Evolutionary conservation across 1,140 invertebrate species (phyloP), one percentile per base, ranked within the genome.

Genomic region (Grapholita molesta): DNA sequence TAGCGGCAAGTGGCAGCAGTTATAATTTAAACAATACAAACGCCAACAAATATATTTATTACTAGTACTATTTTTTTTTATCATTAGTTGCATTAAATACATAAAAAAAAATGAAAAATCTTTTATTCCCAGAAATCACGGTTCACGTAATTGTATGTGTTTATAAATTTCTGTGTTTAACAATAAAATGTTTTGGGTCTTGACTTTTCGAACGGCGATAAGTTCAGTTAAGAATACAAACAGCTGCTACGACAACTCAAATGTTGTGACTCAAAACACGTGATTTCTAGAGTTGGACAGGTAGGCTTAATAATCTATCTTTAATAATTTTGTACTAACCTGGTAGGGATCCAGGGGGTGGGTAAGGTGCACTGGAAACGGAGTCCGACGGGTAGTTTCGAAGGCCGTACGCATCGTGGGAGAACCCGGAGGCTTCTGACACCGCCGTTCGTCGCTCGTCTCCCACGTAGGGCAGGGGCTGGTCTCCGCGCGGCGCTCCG

Each of bases 331-430:
- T 25, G 32, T 88, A 90, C 89, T 88, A 66, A 90, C 89, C 89
- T 69, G 88, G 88, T 70, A 91, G 72, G 25, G 80, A 94, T 94
- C 96, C 95, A 94, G 96, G 94, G 85, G 96, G 95, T 78, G 96
- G 95, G 78, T 97, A 97, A 1, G 96, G 95, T 71, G 95, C 95
- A 68, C 96, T 95, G 18, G 95, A 94, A 69, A 96, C 95, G 11
- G 95, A 93, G 77, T 96, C 96, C 1, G 95, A 94, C 21, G 94
- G 94, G 80, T 96, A 97, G 90, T 95, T 96, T 75, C 96, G 93
- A 8, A 96, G 93, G 7, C 94, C 94, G 85, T 97, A 97, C 24
- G 95, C 93, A 76, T 96, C 95, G 80, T 96, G 95, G 2, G 95
- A 93, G 88, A 96, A 96, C 68, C 94, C 92, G 25, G 93, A 92